Evolutionary conservation across 2,888 invertebrate species (phyloP).

Genomic region (Xestoiulus laeticollis): DNA sequence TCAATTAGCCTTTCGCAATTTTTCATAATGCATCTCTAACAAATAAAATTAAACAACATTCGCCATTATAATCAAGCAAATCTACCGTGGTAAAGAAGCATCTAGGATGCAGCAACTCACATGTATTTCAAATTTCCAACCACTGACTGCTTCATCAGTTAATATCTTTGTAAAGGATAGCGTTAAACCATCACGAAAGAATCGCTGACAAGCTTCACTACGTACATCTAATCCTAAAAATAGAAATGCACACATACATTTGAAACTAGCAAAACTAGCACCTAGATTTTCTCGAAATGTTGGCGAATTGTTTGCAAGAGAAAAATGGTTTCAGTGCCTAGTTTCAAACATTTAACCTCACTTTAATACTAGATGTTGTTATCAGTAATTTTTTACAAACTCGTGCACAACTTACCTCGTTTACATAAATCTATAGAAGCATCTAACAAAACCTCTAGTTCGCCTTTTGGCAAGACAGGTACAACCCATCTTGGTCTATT

Average conservation of each 20-base stretch:
- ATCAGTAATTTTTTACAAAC: neutral
- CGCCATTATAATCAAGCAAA: slow-evolving; percentile 70
- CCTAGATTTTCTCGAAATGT: too few relatives aligned
- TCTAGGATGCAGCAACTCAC: slow-evolving; percentile 63
- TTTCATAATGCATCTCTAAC: slow-evolving; percentile 81
- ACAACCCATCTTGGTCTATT: slow-evolving; percentile 97
- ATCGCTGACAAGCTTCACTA: slow-evolving; percentile 90
- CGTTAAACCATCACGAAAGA: slow-evolving; percentile 93
- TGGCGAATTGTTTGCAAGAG: too few relatives aligned
- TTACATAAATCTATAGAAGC: slow-evolving; percentile 87
- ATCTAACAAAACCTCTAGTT: slow-evolving; percentile 88
- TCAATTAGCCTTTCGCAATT: slow-evolving; percentile 93
- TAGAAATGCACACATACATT: neutral
- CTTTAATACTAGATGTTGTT: too few relatives aligned
- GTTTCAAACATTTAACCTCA: too few relatives aligned
- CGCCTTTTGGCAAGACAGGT: slow-evolving; percentile 95
- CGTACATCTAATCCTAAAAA: slow-evolving; percentile 81
- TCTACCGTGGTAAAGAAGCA: neutral
- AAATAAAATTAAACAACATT: neutral
- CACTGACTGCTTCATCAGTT: slow-evolving; percentile 96
- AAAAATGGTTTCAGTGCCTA: too few relatives aligned
- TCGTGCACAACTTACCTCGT: slow-evolving; percentile 71
- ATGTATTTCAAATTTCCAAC: slow-evolving; percentile 98
- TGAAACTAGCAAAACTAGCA: too few relatives aligned
- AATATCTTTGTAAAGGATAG: slow-evolving; percentile 95